A percentile compares a stretch with the other conserved stretches of the same genome.
phyloP scores from a whole-genome alignment of 2,797 vertebrate species.

The Staurois parvus region DNA sequence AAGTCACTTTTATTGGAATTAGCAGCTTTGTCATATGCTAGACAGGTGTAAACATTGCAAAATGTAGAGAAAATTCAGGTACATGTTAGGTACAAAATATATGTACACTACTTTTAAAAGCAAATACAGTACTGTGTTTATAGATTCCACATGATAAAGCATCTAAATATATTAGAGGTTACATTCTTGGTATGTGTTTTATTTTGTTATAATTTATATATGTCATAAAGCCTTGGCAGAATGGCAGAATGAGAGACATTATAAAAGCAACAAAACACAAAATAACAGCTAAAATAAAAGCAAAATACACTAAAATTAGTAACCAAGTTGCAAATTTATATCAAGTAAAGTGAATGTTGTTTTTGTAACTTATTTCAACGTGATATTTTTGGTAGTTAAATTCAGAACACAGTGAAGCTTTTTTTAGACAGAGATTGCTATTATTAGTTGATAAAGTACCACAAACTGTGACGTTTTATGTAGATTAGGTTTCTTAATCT shows the following conservation, averaged over 20 bases:
- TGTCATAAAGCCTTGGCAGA: too few relatives aligned
- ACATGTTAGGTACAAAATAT: too few relatives aligned
- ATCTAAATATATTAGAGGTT: neutral
- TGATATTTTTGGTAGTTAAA: neutral
- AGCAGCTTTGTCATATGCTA: too few relatives aligned
- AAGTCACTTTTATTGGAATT: too few relatives aligned
- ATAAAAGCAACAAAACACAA: neutral
- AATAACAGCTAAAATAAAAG: neutral
- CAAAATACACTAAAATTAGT: neutral
- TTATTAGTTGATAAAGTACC: slow-evolving; percentile 34
- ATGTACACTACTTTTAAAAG: too few relatives aligned
- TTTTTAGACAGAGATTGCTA: slow-evolving; percentile 32
- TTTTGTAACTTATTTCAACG: neutral
- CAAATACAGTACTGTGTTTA: too few relatives aligned
- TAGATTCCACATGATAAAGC: too few relatives aligned
- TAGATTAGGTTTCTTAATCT: slow-evolving; percentile 46
- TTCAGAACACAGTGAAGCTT: slow-evolving; percentile 1
- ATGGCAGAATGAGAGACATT: neutral
- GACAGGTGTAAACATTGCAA: too few relatives aligned
- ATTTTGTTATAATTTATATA: neutral
- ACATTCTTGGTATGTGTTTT: neutral
- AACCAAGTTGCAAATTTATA: neutral
- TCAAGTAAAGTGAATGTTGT: neutral
- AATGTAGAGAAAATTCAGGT: too few relatives aligned
- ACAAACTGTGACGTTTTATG: slow-evolving; percentile 43